Evolutionary conservation across 2,888 invertebrate genomes (phyloP), one percentile per base, ranked within the genome.

Genomic region (Nesidiocoris tenuis): DNA sequence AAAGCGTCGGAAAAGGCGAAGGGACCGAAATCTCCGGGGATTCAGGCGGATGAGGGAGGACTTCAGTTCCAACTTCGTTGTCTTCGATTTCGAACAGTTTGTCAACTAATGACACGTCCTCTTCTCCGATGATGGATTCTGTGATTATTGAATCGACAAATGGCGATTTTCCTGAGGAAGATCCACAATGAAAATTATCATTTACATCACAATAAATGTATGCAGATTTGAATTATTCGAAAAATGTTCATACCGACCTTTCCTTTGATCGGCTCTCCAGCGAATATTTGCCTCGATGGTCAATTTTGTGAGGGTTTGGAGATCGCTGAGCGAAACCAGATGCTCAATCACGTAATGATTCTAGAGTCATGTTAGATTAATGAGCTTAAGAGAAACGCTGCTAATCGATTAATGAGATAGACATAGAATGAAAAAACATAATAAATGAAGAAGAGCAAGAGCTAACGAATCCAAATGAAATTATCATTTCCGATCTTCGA

Each of bases 321-420:
- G 18, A 18, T 74, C 74, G 21, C 57, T 56, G 17, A 74, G 65
- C 12, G 74, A 23, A 1, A 65, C 74, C 3, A 74, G 57, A 23
- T 74, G 74, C 18, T 74, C 65, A 17, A 74, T 57, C 1, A 74
- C 57, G 56, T 74, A 74, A 57, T 74, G 74, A 19, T 74, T 63
- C 65, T 72, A 59, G 1, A 72, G 22, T 3, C 3, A 39, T 39
- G 39, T 39, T 3, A 39, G 39, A 12, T 7, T 7, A 39, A 7
- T 3, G 12, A 39, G 12, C 12, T 39, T 12, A 39, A 7, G 3
- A 12, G 3, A 39, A 39, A 39, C 39, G 39, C 39, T 7, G 39
- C 39, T 39, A 12, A 7, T 39, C 7, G 16, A 54, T 54, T 12
- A 54, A 54, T 12, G 9, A 7, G 16, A 12, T 16, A 54, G 9